Evolutionary conservation across 2,113 vertebrate genomes (phyloP).

Genomic region (Lipophrys pholis): DNA sequence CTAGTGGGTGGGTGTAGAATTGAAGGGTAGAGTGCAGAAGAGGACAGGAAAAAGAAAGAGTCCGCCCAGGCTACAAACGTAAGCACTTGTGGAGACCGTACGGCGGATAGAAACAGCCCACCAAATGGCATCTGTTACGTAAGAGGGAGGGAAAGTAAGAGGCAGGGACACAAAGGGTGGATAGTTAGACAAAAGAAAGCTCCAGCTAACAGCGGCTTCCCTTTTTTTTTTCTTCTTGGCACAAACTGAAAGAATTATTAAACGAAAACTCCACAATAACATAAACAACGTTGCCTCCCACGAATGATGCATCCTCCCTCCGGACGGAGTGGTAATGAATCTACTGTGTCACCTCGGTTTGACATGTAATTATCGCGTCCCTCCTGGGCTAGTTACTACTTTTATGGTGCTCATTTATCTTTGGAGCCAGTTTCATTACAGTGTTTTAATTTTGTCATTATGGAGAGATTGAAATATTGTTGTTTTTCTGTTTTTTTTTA

Average conservation of each 20-base stretch:
- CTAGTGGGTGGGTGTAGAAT: conserved; percentile 60
- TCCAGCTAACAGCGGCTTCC: conserved; percentile 1
- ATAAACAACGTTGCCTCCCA: neutral
- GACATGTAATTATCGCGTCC: conserved; percentile 42
- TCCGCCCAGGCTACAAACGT: no score
- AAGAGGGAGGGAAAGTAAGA: conserved; percentile 34
- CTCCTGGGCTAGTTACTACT: conserved; percentile 35
- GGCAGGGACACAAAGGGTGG: conserved; percentile 17
- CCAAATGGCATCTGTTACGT: conserved; percentile 33
- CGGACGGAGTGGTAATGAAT: conserved; percentile 28
- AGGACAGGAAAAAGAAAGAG: conserved; percentile 51
- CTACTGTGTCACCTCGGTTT: conserved; percentile 19
- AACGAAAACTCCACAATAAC: neutral
- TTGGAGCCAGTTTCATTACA: conserved; percentile 4
- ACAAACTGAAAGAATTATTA: neutral
- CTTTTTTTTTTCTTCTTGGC: conserved; percentile 1
- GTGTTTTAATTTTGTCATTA: conserved; percentile 16
- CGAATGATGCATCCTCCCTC: conserved; percentile 24
- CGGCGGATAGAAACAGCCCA: conserved; percentile 43
- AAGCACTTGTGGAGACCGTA: conserved; percentile 42
- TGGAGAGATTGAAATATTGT: neutral
- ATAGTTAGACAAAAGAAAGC: conserved; percentile 22
- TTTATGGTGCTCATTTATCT: conserved; percentile 41
- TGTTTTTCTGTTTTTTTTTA: neutral
- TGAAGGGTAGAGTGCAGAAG: conserved; percentile 53